Evolutionary conservation across 2,113 vertebrate species (phyloP).

Genomic region (Perccottus glenii): DNA sequence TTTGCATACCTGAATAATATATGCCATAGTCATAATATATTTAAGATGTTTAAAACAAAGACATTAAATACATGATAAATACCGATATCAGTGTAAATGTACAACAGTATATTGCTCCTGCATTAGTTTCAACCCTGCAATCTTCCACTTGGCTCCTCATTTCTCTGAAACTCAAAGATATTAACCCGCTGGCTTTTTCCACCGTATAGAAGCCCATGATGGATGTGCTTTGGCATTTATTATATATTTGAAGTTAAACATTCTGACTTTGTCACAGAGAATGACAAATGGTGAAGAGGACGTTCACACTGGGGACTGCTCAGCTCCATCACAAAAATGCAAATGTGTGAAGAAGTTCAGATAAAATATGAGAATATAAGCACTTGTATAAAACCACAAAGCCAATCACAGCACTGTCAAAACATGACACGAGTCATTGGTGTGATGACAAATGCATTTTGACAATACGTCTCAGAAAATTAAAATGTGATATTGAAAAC

Average conservation of each 20-base stretch:
- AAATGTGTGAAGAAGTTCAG: constrained; percentile 6
- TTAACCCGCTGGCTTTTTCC: constrained; percentile 15
- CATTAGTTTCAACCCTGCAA: constrained; percentile 21
- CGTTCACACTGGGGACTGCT: background rate
- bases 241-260: constrained; percentile 16
- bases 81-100: no score
- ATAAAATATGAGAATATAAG: background rate
- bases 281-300: background rate
- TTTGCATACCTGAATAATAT: no score
- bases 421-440: no score
- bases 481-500: background rate
- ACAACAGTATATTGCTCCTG: constrained; percentile 7
- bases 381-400: background rate
- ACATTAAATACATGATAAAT: no score
- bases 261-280: background rate
- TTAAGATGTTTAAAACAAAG: no score
- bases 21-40: no score
- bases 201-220: background rate
- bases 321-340: constrained; percentile 8
- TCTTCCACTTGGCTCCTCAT: background rate
- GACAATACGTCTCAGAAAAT: background rate
- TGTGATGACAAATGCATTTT: no score
- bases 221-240: constrained; percentile 21
- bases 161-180: constrained; percentile 12
- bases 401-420: no score